Evolutionary conservation across 2,888 invertebrate species (phyloP).

Genomic region (Hyposoter didymator): DNA sequence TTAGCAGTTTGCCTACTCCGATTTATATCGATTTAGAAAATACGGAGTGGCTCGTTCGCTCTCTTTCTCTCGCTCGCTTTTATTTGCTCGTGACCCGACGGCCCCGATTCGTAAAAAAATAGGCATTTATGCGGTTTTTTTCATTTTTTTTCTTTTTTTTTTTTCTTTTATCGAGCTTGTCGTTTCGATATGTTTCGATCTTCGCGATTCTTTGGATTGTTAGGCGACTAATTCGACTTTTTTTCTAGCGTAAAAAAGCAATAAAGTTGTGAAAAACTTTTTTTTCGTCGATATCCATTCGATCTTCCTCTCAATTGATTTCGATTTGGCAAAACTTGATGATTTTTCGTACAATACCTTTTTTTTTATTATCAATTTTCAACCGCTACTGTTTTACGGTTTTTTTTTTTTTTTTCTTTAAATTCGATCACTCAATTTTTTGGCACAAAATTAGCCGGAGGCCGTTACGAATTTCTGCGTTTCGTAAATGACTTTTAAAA

Average conservation of each 20-base stretch:
- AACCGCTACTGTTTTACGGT: slow-evolving; percentile 19
- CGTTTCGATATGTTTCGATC: slow-evolving; percentile 24
- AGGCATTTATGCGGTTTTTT: slow-evolving; percentile 72
- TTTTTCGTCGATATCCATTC: slow-evolving; percentile 9
- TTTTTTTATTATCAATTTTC: background rate
- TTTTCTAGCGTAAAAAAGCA: slow-evolving; percentile 63
- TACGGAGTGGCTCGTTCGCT: slow-evolving; percentile 65
- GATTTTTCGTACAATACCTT: background rate
- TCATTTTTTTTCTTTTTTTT: background rate
- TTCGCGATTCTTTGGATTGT: slow-evolving; percentile 66
- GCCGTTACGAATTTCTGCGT: slow-evolving; percentile 51
- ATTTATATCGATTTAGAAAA: slow-evolving; percentile 76
- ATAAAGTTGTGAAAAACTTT: background rate
- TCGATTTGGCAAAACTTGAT: background rate
- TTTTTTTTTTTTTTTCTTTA: slow-evolving; percentile 20
- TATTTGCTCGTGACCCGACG: slow-evolving; percentile 65
- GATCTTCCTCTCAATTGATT: slow-evolving; percentile 2
- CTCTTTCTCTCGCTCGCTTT: slow-evolving; percentile 61
- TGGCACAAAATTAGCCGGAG: slow-evolving; percentile 58
- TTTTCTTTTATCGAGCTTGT: background rate
- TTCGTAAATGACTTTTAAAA: slow-evolving; percentile 16
- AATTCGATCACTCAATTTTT: slow-evolving; percentile 26
- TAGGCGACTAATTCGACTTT: slow-evolving; percentile 16
- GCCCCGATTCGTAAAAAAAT: slow-evolving; percentile 78
- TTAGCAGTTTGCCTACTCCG: slow-evolving; percentile 41